Base-by-base conservation (phyloP, 1,140 invertebrate species). In the Lepidostoma basale region DNA sequence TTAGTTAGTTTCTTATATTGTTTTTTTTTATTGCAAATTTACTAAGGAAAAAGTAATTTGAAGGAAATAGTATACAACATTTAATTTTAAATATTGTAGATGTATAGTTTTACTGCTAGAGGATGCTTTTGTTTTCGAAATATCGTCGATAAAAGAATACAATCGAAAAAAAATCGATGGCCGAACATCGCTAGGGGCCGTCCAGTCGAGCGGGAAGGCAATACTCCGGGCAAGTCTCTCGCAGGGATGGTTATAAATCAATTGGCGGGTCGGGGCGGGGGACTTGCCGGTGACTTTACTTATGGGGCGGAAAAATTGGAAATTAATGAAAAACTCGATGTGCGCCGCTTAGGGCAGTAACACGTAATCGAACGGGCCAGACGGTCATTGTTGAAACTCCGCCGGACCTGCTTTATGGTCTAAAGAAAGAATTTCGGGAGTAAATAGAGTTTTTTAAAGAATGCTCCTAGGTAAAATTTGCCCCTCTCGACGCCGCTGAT, bases 231-330 rank as follows among this genome's bases (percentile, higher is more conserved):
- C 25, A 44, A 28, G 36, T 36, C 36, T 40, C 33, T 40, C 36
- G 4, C 54, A 40, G 54, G 28, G 54, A 59, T 23, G 56, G 66
- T 66, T 56, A 69, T 72, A 72, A 72, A 72, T 72, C 70, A 72
- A 69, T 69, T 59, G 52, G 22, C 28, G 23, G 42, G 22, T 58
- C 49, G 68, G 64, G 54, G n/a, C 16, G 28, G 52, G 25, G 67
- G 58, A 69, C 62, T 72, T 72, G 62, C 54, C 67, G 39, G 70
- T 69, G 67, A 72, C 70, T 72, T 72, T 69, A 72, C 67, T 72
- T 69, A 69, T 72, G 70, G 67, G 70, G 70, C 70, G 67, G 70
- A 72, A 72, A 72, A 72, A 72, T 72, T 72, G 70, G 63, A 72
- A 72, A 72, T 72, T 72, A 69, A 72, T 72, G 67, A 72, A 72